Base-by-base conservation (phyloP, 2,888 invertebrate species). In the Tachina fera region DNA sequence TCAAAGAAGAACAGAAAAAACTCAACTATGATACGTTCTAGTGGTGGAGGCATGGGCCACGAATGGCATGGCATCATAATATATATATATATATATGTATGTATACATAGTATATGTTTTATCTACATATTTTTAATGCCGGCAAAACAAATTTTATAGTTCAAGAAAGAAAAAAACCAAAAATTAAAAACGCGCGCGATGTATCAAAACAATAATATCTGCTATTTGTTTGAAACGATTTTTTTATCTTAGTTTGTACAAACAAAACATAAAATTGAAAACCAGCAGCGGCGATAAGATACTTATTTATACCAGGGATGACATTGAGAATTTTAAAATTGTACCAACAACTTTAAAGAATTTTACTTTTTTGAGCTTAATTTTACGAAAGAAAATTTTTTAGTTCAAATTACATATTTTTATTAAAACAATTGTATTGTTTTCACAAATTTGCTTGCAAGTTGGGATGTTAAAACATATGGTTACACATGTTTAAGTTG, bases 171-270 rank as follows among this genome's bases (percentile, higher is more conserved):
- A 45, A 39, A 51, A 63, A 70, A 68, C 58, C 22, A 16, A 39
- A 47, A 63, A 67, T 14, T 10, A 76, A 75, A 80, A 86, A 86
- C 86, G 80, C 80, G 83, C 71, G 60, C 49, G 51, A 61, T 83
- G 53, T 86, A 22, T 60, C 70, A 77, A 83, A 86, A 86, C 80
- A 83, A 72, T 60, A 53, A 39, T 71, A 72, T 67, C 14, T 47
- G 58, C 53, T 49, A 71, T 70, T 79, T 72, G 45, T 72, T 39
- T 22, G 3, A 13, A n/a, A 31, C 9, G 1, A 9, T 6, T 67
- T 14, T 45, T 53, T 14, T 68, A n/a, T 43, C 41, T 76, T 56
- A 6, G 5, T 58, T 76, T 53, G 19, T 45, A 74, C 45, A 61
- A 71, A 75, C 68, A 82, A 49, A 75, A 51, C 51, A 47, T 58